Evolutionary conservation across 2,113 vertebrate species (phyloP), one percentile per base, ranked within the genome.

Genomic region (Nibea coibor): DNA sequence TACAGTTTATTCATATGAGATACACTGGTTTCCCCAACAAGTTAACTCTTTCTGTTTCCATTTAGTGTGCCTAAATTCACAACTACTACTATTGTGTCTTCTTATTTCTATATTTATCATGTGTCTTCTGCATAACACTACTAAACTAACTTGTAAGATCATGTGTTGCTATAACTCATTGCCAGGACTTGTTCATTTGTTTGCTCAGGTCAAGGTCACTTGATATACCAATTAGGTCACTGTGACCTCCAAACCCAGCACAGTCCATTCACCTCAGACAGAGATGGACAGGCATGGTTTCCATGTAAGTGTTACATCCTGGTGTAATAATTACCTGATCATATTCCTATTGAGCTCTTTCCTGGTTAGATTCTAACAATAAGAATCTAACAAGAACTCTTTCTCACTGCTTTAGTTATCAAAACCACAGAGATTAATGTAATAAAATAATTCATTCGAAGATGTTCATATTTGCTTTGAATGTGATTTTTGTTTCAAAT

Each of bases 221-320:
- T 81, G 51, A 59, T 47, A 59, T 31, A 31, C 5, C 31, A 0
- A 35, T 22, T 0, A 47, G 84, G 78, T 79, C 84, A 87, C 31
- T 19, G 28, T 71, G 84, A 89, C 90, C 78, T 61, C 12, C 43
- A 57, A 64, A 72, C 39, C 9, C 39, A 66, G 57, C 71, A 69
- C 57, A 70, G 67, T 47, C 26, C n/a, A 22, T 47, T 68, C 74
- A 71, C 31, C 45, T n/a, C 68, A 54, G 43, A 75, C 28, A n/a
- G 7, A 64, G 4, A 26, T 47, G 48, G 59, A 64, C 65, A 47
- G n/a, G 72, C 50, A 6, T 22, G 16, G 5, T 70, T 31, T 16
- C 15, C 5, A 31, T 45, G 45, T 58, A 10, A 1, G 48, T 42
- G 42, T 39, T 42, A 16, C 31, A 20, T 22, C 8, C 28, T 42